Evolutionary conservation across 2,797 vertebrate genomes (phyloP).

Genomic region (Fistularia tabacaria): DNA sequence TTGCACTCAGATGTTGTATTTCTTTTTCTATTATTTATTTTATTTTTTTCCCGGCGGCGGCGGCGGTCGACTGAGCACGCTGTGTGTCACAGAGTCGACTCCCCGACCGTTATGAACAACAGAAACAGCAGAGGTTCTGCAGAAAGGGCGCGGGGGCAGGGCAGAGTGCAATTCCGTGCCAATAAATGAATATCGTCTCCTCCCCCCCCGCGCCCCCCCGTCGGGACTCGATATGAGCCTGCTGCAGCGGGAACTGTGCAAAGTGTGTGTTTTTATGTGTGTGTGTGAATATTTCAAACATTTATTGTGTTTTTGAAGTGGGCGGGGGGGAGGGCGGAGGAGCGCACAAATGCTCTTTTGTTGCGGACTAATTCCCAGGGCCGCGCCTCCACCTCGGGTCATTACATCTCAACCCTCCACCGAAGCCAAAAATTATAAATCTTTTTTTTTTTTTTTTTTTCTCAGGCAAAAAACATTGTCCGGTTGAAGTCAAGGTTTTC

Average conservation of each 20-base stretch:
- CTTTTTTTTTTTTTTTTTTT: slow-evolving; percentile 52
- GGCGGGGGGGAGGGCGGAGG: slow-evolving; percentile 14
- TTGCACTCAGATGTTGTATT: slow-evolving; percentile 55
- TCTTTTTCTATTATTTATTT: neutral
- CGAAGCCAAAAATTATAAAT: slow-evolving; percentile 72
- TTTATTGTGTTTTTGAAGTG: slow-evolving; percentile 21
- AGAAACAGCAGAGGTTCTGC: slow-evolving; percentile 11
- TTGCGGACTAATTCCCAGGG: slow-evolving; percentile 48
- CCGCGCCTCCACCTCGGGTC: slow-evolving; percentile 48
- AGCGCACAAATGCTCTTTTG: slow-evolving; percentile 34
- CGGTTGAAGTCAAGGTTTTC: slow-evolving; percentile 46
- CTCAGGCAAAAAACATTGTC: slow-evolving; percentile 47
- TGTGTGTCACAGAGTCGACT: slow-evolving; percentile 43
- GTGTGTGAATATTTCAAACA: neutral
- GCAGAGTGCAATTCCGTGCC: slow-evolving; percentile 14
- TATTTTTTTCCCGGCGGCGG: slow-evolving; percentile 13
- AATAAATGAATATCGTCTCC: slow-evolving; percentile 21
- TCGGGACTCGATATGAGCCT: slow-evolving; percentile 11
- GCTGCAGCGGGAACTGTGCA: neutral
- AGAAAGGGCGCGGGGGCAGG: slow-evolving; percentile 16
- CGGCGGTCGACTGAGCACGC: slow-evolving; percentile 37
- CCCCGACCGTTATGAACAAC: slow-evolving; percentile 21
- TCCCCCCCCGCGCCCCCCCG: slow-evolving; percentile 34
- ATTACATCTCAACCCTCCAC: slow-evolving; percentile 68
- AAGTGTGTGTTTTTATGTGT: neutral